A percentile compares a stretch with the other conserved stretches of the same genome.
Conservation (phyloP, 2,113 vertebrate genomes). For the Otis tarda region DNA sequence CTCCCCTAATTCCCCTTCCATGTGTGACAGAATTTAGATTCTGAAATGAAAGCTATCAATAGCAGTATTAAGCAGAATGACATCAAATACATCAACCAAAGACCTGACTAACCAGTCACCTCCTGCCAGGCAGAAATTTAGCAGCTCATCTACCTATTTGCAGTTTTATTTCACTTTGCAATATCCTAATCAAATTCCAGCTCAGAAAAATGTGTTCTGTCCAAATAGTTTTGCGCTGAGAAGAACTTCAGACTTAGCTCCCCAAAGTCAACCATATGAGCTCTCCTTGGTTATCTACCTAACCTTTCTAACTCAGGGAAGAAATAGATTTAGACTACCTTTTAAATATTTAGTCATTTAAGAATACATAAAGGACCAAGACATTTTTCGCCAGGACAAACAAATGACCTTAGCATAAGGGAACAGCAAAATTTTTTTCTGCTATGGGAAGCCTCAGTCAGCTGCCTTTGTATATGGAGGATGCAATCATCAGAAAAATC, state of each 20-base stretch:
- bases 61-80: not conserved
- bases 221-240: not conserved
- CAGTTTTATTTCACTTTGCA: not conserved
- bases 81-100: not conserved
- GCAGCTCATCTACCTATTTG: not conserved
- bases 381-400: not conserved
- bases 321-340: not conserved
- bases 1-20: not conserved
- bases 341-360: not conserved
- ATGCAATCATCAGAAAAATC: not conserved
- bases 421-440: not conserved
- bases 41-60: not conserved
- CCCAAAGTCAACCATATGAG: not conserved
- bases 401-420: not conserved
- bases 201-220: not conserved
- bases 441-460: not conserved
- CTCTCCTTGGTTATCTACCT: not conserved
- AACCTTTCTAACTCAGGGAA: not conserved
- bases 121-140: not conserved
- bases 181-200: not conserved
- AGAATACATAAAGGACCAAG: not conserved
- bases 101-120: not conserved
- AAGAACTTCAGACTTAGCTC: not conserved
- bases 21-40: not conserved
- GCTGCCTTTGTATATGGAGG: accelerated